Evolutionary conservation across 2,888 invertebrate genomes (phyloP), one percentile per base, ranked within the genome.

Genomic region (Dasypolia templi): DNA sequence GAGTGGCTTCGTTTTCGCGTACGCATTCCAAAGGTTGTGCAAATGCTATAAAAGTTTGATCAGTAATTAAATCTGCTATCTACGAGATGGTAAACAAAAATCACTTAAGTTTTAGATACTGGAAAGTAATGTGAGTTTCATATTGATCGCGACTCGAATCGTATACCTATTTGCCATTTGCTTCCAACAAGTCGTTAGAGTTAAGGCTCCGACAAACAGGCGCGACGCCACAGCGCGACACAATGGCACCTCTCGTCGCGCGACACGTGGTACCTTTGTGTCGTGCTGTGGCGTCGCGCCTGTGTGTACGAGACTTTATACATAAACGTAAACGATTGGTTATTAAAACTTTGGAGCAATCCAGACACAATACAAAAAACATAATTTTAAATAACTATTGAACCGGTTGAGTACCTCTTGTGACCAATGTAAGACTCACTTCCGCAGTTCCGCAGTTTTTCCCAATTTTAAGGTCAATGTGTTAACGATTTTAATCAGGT

Each of bases 401-500:
- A 19, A n/a, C 26, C 17, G n/a, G 35, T 44, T 32, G 9, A n/a
- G n/a, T 39, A 75, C 26, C 32, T 26, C 42, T 49, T 44, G 42
- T 73, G 32, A 22, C 42, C 9, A 35, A 32, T 26, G 17, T 19
- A 39, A 44, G 14, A 64, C 64, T 44, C 35, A 44, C 35, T 74
- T 74, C 74, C 53, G 64, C 35, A n/a, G n/a, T n/a, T 72, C 5
- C n/a, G n/a, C n/a, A n/a, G n/a, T 46, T 77, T 65, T 77, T 72
- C 42, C 63, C 32, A 35, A 51, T 66, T 66, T 75, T 51, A 78
- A 81, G 75, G 75, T 81, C 29, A 56, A 46, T 61, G 19, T 49
- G n/a, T 65, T 72, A 79, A n/a, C n/a, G n/a, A n/a, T n/a, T n/a
- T 74, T 49, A 62, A 66, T 80, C 75, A 66, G 59, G 56, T 67